Evolutionary conservation across 2,113 vertebrate species (phyloP).

Genomic region (Cheirogaleus medius): DNA sequence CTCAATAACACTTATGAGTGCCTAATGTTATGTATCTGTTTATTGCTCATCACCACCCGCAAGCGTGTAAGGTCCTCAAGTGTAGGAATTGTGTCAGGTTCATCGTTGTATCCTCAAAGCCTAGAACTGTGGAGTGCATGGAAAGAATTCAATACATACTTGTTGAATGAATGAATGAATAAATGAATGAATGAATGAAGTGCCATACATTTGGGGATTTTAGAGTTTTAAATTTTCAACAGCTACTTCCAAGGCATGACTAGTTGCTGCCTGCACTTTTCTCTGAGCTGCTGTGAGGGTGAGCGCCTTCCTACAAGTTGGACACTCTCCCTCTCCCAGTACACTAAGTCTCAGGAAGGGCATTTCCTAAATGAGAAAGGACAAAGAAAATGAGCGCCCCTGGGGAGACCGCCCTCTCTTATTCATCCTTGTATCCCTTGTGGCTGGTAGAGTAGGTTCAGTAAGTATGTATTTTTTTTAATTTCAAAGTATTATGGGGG

Average conservation of each 20-base stretch:
- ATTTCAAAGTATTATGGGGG: too few species aligned
- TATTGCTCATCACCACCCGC: neutral
- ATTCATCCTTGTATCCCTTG: neutral
- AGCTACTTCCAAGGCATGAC: neutral
- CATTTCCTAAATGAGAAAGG: neutral
- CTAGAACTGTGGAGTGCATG: too few species aligned
- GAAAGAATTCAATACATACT: neutral
- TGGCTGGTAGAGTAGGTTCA: too few species aligned
- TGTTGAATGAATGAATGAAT: neutral
- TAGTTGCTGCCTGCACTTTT: neutral
- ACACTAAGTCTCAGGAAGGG: neutral
- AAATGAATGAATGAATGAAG: neutral
- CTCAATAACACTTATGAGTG: neutral
- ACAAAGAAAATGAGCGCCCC: neutral
- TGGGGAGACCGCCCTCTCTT: rapidly evolving
- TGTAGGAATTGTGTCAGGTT: neutral
- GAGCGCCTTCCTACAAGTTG: neutral
- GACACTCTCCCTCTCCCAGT: neutral
- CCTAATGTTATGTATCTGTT: neutral
- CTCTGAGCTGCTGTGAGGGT: neutral
- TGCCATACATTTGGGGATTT: neutral
- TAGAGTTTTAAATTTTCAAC: neutral
- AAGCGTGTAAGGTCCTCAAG: neutral
- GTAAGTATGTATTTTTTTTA: too few species aligned
- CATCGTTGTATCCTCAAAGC: neutral